These are phyloP conservation scores for Adoxophyes honmai DNA, from an alignment of 1,140 invertebrate species.

Conservation along the genomic window DNA sequence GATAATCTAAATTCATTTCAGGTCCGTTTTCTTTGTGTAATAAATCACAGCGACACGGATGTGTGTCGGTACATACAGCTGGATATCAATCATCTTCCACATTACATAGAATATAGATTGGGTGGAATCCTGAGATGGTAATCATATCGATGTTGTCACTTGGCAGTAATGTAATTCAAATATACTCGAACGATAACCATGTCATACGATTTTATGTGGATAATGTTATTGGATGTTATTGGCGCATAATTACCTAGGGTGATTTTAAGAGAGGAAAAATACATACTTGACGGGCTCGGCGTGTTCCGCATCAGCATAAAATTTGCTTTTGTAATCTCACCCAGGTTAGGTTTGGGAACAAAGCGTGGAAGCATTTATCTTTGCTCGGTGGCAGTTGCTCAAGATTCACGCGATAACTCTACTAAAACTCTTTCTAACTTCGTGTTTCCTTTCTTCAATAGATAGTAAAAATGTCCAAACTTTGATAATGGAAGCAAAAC, in stretches of 20 bases:
- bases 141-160: conserved; percentile 14
- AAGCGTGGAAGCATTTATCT: conserved; percentile 28
- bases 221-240: background rate
- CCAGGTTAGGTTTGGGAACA: conserved; percentile 23
- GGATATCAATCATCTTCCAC: conserved; percentile 5
- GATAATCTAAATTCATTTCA: background rate
- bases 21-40: background rate
- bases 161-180: conserved; percentile 11
- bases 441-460: conserved; percentile 29
- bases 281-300: background rate
- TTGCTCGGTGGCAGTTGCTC: conserved; percentile 28
- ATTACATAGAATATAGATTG: conserved; percentile 8
- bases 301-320: background rate
- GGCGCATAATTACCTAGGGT: background rate
- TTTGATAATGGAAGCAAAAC: conserved; percentile 30
- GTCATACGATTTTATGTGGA: background rate
- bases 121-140: conserved; percentile 6
- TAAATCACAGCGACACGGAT: background rate
- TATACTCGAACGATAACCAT: background rate
- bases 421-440: conserved; percentile 21
- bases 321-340: conserved; percentile 16
- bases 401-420: conserved; percentile 31
- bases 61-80: background rate
- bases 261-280: background rate
- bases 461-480: conserved; percentile 49